Conservation (phyloP, 2,888 invertebrate species). For the Melieria omissa region DNA sequence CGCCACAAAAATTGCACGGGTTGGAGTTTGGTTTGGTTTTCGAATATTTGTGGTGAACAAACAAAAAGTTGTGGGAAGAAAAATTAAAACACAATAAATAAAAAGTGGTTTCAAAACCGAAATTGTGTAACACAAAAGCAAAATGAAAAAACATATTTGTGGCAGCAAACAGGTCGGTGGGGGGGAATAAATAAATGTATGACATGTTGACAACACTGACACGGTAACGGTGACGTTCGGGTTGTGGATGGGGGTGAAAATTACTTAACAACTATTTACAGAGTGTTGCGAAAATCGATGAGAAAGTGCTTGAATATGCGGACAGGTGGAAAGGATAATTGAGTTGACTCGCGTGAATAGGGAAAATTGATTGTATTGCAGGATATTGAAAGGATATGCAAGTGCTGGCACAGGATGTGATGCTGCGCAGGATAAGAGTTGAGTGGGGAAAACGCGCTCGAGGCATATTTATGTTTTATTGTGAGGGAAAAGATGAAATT, state of each 20-base stretch:
- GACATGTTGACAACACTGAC: constrained; percentile 29
- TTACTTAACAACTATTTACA: constrained; percentile 31
- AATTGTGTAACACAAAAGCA: constrained; percentile 24
- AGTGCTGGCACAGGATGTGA: no score
- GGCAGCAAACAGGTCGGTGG: constrained; percentile 26
- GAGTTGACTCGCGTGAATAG: no score
- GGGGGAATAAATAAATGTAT: constrained; percentile 29
- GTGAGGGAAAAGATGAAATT: no score
- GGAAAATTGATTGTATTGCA: no score
- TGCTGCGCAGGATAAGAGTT: no score
- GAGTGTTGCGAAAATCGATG: constrained; percentile 24
- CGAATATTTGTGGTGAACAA: constrained; percentile 16
- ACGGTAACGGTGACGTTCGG: no score
- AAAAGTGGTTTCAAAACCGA: constrained; percentile 34
- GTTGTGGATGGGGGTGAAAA: neutral
- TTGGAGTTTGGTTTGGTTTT: constrained; percentile 11
- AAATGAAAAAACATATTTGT: constrained; percentile 27
- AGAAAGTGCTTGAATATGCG: constrained; percentile 19
- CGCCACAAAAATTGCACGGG: constrained; percentile 39
- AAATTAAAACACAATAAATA: constrained; percentile 25
- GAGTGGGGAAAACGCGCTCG: no score
- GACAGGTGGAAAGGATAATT: neutral
- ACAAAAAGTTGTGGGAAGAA: constrained; percentile 7
- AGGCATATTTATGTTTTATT: no score
- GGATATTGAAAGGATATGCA: no score